Evolutionary conservation across 2,888 invertebrate species (phyloP), one percentile per base, ranked within the genome.

Genomic region (Ormyrus thymus): DNA sequence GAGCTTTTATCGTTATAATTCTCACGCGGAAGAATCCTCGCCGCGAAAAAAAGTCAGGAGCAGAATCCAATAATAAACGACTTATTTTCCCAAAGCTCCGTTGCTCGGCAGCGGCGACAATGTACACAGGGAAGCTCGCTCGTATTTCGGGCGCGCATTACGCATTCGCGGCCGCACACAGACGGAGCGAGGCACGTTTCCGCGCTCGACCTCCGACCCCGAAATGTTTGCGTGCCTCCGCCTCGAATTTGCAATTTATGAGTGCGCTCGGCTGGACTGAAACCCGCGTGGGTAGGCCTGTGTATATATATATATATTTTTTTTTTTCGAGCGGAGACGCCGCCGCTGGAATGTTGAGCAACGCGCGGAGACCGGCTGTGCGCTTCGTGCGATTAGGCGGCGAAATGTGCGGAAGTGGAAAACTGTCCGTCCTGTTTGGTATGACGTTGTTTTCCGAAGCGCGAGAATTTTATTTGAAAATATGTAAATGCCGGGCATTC

Each of bases 161-260:
- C 13, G 43, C 51, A 64, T 72, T 64, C 72, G 10, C 48, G 29
- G 13, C n/a, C 6, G 45, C 11, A 10, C 9, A n/a, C 29, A 8
- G 29, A 15, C 13, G 29, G 10, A 53, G 48, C 7, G 55, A 9
- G 43, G 50, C 64, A 29, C 75, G 48, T 69, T 66, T 61, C 50
- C 11, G 11, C 65, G 46, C 29, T 8, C 45, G 69, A 72, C 71
- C 71, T 77, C 71, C 59, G 59, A 77, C 76, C 76, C 51, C 9
- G 11, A 62, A 62, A 76, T n/a, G 15, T 59, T 15, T 46, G 56
- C 29, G 50, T 43, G 46, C 13, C 58, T 45, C 45, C n/a, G 15
- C 10, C 13, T 51, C 10, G 45, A 50, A 70, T 76, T 71, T 58
- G 59, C 70, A 71, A 76, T 76, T 65, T 65, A 56, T 53, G 50